Evolutionary conservation across 2,888 invertebrate genomes (phyloP).

Genomic region (Galerucella nymphaeae): DNA sequence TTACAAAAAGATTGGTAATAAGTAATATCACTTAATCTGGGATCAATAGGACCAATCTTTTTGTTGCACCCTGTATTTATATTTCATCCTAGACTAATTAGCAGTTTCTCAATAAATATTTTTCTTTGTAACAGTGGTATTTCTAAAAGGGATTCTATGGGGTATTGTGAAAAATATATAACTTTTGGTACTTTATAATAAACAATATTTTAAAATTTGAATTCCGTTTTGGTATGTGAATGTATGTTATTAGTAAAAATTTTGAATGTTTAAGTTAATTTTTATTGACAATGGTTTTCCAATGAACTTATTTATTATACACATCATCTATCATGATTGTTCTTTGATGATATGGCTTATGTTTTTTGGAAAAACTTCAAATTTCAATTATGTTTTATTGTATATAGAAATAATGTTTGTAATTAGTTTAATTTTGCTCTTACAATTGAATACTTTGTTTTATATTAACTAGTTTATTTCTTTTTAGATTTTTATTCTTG

Average conservation of each 20-base stretch:
- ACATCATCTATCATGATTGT: too few relatives aligned
- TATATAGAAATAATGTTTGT: neutral
- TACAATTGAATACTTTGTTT: neutral
- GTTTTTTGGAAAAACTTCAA: neutral
- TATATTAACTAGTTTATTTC: neutral
- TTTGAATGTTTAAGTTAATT: neutral
- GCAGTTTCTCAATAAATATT: too few relatives aligned
- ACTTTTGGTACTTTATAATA: too few relatives aligned
- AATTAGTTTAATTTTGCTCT: neutral
- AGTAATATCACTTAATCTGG: too few relatives aligned
- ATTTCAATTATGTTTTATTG: neutral
- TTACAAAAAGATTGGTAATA: too few relatives aligned
- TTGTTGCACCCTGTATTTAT: too few relatives aligned
- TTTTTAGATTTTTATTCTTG: neutral
- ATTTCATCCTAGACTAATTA: too few relatives aligned
- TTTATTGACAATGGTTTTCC: constrained; percentile 1
- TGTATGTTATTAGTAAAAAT: neutral
- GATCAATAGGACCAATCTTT: too few relatives aligned
- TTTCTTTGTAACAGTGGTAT: too few relatives aligned
- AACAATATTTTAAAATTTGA: neutral
- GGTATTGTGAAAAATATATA: too few relatives aligned
- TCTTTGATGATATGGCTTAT: neutral
- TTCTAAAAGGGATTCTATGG: too few relatives aligned
- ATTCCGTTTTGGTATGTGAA: neutral
- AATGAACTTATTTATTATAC: neutral